These are phyloP conservation scores for Tetramorium bicarinatum DNA, from an alignment of 2,888 invertebrate genomes.

Conservation along the genomic window DNA sequence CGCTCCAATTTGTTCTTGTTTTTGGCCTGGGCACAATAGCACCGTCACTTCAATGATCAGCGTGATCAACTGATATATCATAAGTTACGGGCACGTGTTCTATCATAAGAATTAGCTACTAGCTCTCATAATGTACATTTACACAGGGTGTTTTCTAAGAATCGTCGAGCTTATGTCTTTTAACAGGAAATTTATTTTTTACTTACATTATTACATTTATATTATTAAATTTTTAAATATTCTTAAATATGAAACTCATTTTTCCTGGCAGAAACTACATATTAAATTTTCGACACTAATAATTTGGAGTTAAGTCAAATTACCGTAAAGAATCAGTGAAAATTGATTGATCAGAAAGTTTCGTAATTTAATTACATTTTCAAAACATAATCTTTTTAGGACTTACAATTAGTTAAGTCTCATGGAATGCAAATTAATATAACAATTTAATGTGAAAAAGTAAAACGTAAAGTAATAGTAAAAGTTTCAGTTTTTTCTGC, in stretches of 20 bases:
- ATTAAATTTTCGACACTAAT: background rate
- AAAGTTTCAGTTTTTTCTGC: background rate
- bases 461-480: background rate
- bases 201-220: no score
- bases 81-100: background rate
- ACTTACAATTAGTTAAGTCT: background rate
- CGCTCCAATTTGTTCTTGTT: background rate
- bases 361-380: conserved; percentile 3
- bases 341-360: background rate
- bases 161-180: background rate
- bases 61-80: background rate
- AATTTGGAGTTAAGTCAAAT: background rate
- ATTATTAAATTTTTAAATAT: no score
- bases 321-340: background rate
- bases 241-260: no score
- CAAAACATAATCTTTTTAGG: background rate
- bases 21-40: background rate
- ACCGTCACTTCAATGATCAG: background rate
- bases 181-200: background rate
- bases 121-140: background rate
- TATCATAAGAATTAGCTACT: background rate
- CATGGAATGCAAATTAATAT: background rate
- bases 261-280: no score
- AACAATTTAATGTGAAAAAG: background rate
- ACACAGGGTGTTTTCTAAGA: background rate